Evolutionary conservation across 1,140 invertebrate species (phyloP).

Genomic region (Meloidogyne floridensis): DNA sequence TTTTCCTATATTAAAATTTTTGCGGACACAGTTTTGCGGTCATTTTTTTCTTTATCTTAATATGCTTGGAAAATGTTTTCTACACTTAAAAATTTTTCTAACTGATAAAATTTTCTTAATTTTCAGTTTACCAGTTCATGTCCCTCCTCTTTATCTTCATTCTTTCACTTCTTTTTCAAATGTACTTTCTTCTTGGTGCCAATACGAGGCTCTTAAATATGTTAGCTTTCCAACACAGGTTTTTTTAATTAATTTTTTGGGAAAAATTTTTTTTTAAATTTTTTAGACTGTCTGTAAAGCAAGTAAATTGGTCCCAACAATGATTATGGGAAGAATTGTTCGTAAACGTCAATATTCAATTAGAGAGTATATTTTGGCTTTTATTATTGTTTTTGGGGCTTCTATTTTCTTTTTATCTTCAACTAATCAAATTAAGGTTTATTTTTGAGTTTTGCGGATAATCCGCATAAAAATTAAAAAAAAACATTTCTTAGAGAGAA

Average conservation of each 20-base stretch:
- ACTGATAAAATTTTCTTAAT: background rate
- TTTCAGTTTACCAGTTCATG: conserved; percentile 59
- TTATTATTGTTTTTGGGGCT: conserved; percentile 77
- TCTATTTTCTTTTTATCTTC: conserved; percentile 75
- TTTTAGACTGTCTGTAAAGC: conserved; percentile 85
- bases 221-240: conserved; percentile 90
- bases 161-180: conserved; percentile 94
- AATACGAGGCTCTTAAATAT: conserved; percentile 97
- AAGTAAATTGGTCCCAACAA: conserved; percentile 92
- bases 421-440: conserved; percentile 8
- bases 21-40: too few species aligned
- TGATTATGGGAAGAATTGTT: conserved; percentile 94
- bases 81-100: background rate
- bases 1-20: too few species aligned
- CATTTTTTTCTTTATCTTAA: conserved; percentile 32
- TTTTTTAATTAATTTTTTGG: conserved; percentile 70
- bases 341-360: conserved; percentile 78
- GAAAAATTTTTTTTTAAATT: background rate
- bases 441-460: too few species aligned
- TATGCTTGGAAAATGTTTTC: too few species aligned
- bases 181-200: conserved; percentile 97
- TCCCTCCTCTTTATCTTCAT: conserved; percentile 90
- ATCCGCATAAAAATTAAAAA: conserved; percentile 24
- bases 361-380: conserved; percentile 88
- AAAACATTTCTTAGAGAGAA: background rate